phyloP scores from a whole-genome alignment of 2,113 vertebrate species.

The Pedionomus torquatus region DNA sequence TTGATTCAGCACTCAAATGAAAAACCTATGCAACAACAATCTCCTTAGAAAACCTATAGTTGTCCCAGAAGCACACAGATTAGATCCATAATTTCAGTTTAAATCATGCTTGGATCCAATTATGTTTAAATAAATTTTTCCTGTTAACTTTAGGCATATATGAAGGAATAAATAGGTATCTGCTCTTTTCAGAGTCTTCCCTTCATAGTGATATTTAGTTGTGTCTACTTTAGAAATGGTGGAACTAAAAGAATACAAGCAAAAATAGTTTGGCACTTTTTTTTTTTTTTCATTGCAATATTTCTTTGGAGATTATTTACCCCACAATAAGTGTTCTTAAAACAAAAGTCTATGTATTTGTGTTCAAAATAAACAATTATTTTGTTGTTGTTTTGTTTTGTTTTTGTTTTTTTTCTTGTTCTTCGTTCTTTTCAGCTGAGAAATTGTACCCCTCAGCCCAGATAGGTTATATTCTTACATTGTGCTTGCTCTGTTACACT shows the following conservation, averaged over 20 bases:
- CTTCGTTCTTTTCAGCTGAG: neutral
- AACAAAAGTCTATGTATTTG: neutral
- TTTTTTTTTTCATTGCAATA: neutral
- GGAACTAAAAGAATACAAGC: neutral
- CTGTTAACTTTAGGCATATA: neutral
- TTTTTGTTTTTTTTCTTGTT: too few relatives aligned
- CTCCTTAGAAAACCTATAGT: neutral
- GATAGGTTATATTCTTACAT: neutral
- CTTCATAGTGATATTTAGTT: neutral
- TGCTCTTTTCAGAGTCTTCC: neutral
- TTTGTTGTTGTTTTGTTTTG: neutral
- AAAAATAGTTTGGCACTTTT: neutral
- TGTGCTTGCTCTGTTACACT: neutral
- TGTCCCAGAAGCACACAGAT: neutral
- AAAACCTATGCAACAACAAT: neutral
- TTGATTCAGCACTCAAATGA: neutral
- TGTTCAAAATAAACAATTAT: neutral
- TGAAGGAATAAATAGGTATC: neutral
- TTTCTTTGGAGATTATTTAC: neutral
- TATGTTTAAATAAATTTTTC: neutral
- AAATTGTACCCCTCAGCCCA: neutral
- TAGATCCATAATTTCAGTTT: neutral
- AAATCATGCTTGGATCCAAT: neutral
- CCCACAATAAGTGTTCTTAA: neutral
- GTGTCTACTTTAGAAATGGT: neutral